Conservation (phyloP, 2,113 vertebrate genomes). For the Callipepla californica region DNA sequence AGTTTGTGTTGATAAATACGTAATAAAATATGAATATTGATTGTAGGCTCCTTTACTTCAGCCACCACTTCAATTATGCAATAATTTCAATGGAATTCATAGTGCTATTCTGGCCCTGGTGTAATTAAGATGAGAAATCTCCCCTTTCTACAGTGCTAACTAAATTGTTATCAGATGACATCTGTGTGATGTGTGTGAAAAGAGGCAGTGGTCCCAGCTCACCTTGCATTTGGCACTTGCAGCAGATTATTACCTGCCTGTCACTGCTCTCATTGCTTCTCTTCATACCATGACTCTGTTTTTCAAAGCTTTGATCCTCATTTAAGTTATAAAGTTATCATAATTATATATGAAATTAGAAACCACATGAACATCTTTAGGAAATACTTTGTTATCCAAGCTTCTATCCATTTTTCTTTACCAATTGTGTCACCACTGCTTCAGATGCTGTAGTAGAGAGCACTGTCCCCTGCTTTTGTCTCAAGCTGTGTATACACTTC, state of each 20-base stretch:
- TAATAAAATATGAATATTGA: background rate
- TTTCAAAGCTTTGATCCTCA: background rate
- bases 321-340: background rate
- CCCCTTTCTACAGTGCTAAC: background rate
- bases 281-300: background rate
- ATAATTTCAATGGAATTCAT: background rate
- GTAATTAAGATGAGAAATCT: constrained; percentile 31
- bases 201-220: constrained; percentile 32
- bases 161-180: constrained; percentile 45
- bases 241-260: background rate
- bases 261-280: background rate
- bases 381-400: background rate
- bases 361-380: background rate
- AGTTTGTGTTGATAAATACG: background rate
- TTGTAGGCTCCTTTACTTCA: background rate
- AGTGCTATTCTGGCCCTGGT: background rate
- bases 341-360: background rate
- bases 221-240: constrained; percentile 19
- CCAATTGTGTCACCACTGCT: background rate
- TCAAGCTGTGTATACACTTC: background rate
- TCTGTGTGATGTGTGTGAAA: constrained; percentile 33
- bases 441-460: background rate
- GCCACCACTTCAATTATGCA: rapidly evolving
- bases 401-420: background rate
- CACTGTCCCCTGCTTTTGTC: background rate